Percentiles rank a stretch among this genome's conserved stretches.
Evolutionary conservation across 2,113 vertebrate species (phyloP).

Genomic region (Anthoscopus minutus): DNA sequence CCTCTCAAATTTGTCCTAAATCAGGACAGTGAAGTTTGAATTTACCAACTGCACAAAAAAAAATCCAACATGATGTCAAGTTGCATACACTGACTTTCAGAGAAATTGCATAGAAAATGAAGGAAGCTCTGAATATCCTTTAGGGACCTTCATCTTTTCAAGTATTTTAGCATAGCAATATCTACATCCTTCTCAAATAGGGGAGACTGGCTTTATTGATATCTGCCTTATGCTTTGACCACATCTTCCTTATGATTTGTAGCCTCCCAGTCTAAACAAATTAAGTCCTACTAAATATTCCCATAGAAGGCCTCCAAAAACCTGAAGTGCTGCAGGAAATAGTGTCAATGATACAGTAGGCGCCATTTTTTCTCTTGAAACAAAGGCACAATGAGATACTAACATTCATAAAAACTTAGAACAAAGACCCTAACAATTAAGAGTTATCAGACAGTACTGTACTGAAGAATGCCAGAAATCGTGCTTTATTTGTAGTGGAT

Average conservation of each 20-base stretch:
- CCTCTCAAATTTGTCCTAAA: no score
- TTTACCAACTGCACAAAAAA: not conserved
- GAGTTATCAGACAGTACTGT: not conserved
- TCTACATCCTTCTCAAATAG: not conserved
- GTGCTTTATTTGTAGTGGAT: not conserved
- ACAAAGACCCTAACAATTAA: not conserved
- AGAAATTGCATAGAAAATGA: not conserved
- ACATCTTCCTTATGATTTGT: not conserved
- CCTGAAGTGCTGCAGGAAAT: not conserved
- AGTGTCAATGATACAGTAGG: not conserved
- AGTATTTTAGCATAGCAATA: not conserved
- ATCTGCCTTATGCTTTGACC: not conserved
- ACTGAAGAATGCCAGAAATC: not conserved
- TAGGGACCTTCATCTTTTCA: not conserved
- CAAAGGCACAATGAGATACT: not conserved
- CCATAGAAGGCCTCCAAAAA: not conserved
- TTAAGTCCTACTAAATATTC: not conserved
- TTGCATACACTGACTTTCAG: not conserved
- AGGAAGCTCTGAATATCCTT: not conserved
- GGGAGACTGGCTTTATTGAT: not conserved
- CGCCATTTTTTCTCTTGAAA: not conserved
- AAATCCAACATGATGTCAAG: not conserved
- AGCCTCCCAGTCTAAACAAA: not conserved
- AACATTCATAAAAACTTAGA: not conserved
- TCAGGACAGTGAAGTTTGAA: not conserved